Evolutionary conservation across 2,797 vertebrate species (phyloP), one percentile per base, ranked within the genome.

Genomic region (Harpagifer antarcticus): DNA sequence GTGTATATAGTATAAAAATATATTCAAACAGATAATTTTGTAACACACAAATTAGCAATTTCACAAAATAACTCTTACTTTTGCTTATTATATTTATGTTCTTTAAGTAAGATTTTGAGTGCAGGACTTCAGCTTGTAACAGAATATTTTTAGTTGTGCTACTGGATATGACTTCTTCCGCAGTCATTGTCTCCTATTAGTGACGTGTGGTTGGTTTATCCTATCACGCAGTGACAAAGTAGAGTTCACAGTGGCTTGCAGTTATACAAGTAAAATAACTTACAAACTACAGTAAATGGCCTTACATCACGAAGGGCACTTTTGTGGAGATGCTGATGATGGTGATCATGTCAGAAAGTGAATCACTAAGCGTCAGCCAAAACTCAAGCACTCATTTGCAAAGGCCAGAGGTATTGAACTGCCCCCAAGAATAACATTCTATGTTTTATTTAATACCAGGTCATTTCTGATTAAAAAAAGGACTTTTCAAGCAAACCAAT

Each of bases 161-260:
- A 27, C 12, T n/a, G 9, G 47, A 53, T 17, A 48, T 27, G 43
- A 47, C 20, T 9, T 61, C 11, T n/a, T 50, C 17, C 19, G 14
- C 16, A 74, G 53, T 67, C 50, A 74, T 77, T 74, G 62, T 64
- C 31, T 77, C 63, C 23, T 73, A 50, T 78, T 64, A 77, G 66
- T 66, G 49, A 14, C 11, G 10, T 44, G 61, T 48, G 23, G 40
- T 48, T 33, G 19, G 15, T 68, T 81, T 61, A 56, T 67, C 53
- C 63, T 9, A 6, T 48, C 50, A 59, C 2, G 11, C 60, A 58
- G 33, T 64, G 54, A 59, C 64, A 42, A 27, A 33, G 44, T 57
- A 5, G 57, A 74, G 64, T 61, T 79, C 54, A 79, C 68, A 62
- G 67, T 15, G 52, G 54, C 45, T 40, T 60, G 65, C 16, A 78